Base-by-base conservation (phyloP, 2,113 vertebrate species). In the Thunnus maccoyii region DNA sequence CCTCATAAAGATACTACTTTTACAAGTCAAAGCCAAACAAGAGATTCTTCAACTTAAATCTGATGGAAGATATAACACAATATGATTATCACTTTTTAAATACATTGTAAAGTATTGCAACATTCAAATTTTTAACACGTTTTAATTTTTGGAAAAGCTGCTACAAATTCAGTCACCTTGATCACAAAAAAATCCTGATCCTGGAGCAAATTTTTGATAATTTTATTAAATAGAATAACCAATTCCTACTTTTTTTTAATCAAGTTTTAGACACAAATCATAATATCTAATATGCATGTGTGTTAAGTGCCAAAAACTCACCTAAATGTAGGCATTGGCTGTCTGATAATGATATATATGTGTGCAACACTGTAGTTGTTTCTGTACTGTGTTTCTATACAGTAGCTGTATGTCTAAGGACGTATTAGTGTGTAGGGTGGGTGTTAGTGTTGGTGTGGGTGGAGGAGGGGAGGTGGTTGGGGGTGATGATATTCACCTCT, bases 401-500 rank as follows among this genome's bases (percentile, higher is more conserved):
- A 72, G 55, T 58, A 67, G 58, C 69, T 61, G 57, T 20, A 57
- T 14, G 36, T 84, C 54, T 80, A 64, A 82, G 48, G 22, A 56
- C 80, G 75, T 61, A 6, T 36, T 25, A 20, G n/a, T 48, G 78
- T 58, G 56, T n/a, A 25, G 30, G 12, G 48, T 17, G 27, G 17
- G 16, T 58, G 3, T 41, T 41, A 41, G 52, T 65, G 67, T 25
- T 46, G 48, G 16, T 80, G 75, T 70, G 18, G 22, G 51, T 65
- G 27, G 67, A 50, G 52, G 65, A 46, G 70, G 11, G 72, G 48
- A 50, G 18, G 14, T 22, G 17, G 15, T 18, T 16, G 20, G 51
- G 58, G 81, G 79, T 77, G 87, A 97, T 98, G 96, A 97, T 98
- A 97, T 98, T 97, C 97, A 97, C 97, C 98, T 97, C 97, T 97